Evolutionary conservation across 2,797 vertebrate genomes (phyloP), one percentile per base, ranked within the genome.

Genomic region (Danionella dracula): DNA sequence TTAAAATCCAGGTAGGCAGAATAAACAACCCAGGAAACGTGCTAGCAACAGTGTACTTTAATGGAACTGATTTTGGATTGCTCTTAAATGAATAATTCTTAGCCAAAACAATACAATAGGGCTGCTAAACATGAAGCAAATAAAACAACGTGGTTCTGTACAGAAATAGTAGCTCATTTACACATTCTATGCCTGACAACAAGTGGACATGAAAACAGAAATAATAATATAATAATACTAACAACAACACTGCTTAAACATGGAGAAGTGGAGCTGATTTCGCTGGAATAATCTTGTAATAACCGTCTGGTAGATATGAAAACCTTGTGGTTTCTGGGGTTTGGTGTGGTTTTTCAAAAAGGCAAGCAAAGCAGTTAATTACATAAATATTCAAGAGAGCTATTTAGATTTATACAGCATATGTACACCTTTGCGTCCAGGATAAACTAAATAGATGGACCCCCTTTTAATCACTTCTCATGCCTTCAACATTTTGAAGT

Each of bases 101-200:
- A 35, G 88, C 92, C 91, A 92, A 89, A 90, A 89, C 90, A 88
- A 89, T 82, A 91, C 90, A 93, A 88, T 84, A 86, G 94, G 93
- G 94, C 92, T 93, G 92, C 94, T 95, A 92, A 92, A 90, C 90
- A 86, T 89, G 88, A 85, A 32, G 89, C 90, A 85, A 92, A 89
- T 89, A 85, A 85, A 86, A 84, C 74, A 68, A 84, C 76, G 83
- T 53, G 86, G 86, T 67, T 89, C 91, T 94, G 90, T 93, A 93
- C 93, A 94, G 81, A 76, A 79, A 81, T 76, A 78, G 80, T 76
- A 84, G 82, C 82, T 86, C 84, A 81, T 82, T 81, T 81, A 86
- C 82, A 86, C 83, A 86, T 84, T 85, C 83, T 82, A 79, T 85
- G n/a, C n/a, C n/a, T n/a, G n/a, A n/a, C n/a, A 86, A 88, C 74